Evolutionary conservation across 2,888 invertebrate genomes (phyloP), one percentile per base, ranked within the genome.

Genomic region (Peribatodes rhomboidaria): DNA sequence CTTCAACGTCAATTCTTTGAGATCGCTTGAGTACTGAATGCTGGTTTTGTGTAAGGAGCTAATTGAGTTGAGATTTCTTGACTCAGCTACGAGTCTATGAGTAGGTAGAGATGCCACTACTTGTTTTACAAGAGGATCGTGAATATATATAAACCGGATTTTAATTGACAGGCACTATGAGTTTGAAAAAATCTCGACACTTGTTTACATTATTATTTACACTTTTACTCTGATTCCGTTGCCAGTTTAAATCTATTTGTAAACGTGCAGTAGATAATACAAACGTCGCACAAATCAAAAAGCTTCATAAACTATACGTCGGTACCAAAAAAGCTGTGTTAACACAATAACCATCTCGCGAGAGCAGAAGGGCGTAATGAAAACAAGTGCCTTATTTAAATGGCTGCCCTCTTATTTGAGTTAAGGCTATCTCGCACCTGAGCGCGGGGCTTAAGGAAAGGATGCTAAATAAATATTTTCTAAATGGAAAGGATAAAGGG

Each of bases 391-490:
- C 81, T 85, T 89, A 88, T 90, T 90, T 88, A 89, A 90, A 88
- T 87, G 88, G 86, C 80, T 82, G 78, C 81, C 70, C 82, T 83
- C 82, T 82, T 91, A 85, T 91, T 91, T 90, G 90, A 88, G 89
- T 91, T 90, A 85, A 85, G 84, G 83, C 83, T 86, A 85, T 84
- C 84, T 84, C 85, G 84, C 91, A 91, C 91, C 91, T 91, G 91
- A 77, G 87, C 83, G 72, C 81, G 83, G 81, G 82, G 89, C 89
- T 90, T 89, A 89, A 85, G 88, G 87, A 87, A 88, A 88, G 90
- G 90, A 86, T 87, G 89, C 86, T 90, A 86, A 91, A 90, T 89
- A 91, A 91, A 91, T 90, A 91, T 91, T 90, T 88, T 86, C 88
- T 82, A 84, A 90, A 90, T 86, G 87, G 85, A 86, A 89, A 80